Evolutionary conservation across 2,797 vertebrate species (phyloP), one percentile per base, ranked within the genome.

Genomic region (Onychomys arenicola): DNA sequence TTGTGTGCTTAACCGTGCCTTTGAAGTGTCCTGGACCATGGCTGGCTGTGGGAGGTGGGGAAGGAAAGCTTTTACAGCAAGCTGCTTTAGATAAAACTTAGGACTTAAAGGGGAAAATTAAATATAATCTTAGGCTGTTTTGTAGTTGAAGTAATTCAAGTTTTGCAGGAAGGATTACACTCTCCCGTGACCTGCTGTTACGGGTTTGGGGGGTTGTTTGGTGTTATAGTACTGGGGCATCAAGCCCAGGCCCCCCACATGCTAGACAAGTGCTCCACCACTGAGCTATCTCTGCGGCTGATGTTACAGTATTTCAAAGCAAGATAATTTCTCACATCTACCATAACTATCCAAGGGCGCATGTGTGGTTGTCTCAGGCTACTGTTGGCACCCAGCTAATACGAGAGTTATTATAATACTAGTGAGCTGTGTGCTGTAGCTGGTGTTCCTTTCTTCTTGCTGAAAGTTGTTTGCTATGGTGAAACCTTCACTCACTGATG

Each of bases 1-100:
- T 84, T 73, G 32, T 29, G 2, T 82, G 21, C 5, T 19, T 96
- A 87, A 82, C 57, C 92, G 84, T 96, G 34, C 32, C 97, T 89
- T 81, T 91, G 89, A 96, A 87, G 34, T 83, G 91, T 55, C 89
- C 0, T 89, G 87, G 67, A 55, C n/a, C 76, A 29, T 86, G 75
- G 37, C 52, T 34, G 59, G 40, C 29, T 97, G 0, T 71, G 96
- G 52, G 4, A 10, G 71, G 37, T 5, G 0, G 37, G 82, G 89
- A 83, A 3, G 93, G 71, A 91, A 92, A 49, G 10, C 65, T 95
- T 93, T 90, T 95, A 94, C 0, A 94, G 57, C n/a, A 97, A 17
- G 85, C 96, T 69, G 40, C 97, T 97, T 96, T 82, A 95, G 78
- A 89, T 80, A 86, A 78, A 97, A 65, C 40, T 83, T 93, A 49